Evolutionary conservation across 2,888 invertebrate species (phyloP).

Genomic region (Tenodera sinensis): DNA sequence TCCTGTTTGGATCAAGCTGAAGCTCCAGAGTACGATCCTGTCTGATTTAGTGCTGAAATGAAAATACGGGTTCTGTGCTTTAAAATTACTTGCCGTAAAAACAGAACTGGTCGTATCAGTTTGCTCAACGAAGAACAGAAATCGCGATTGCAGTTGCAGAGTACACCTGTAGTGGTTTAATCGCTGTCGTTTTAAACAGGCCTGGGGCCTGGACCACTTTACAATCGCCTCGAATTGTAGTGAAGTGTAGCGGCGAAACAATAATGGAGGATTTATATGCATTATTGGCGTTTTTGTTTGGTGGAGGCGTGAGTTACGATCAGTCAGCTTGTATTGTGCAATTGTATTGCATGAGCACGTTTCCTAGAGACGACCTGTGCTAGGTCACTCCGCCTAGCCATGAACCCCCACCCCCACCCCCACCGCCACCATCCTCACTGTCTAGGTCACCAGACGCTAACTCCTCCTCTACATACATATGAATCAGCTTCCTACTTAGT

Average conservation of each 20-base stretch:
- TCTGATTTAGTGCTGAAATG: too few relatives aligned
- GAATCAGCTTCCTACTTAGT: neutral
- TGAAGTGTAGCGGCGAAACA: neutral
- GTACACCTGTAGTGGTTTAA: neutral
- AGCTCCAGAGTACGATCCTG: too few relatives aligned
- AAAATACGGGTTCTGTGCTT: too few relatives aligned
- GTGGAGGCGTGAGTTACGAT: neutral
- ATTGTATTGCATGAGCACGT: neutral
- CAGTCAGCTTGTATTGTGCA: neutral
- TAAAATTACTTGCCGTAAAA: too few relatives aligned
- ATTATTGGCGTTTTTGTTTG: neutral
- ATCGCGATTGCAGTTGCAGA: neutral
- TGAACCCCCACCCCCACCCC: too few relatives aligned
- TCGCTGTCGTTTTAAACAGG: neutral
- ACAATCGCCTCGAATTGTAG: neutral
- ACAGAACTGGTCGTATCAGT: too few relatives aligned
- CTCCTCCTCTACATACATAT: neutral
- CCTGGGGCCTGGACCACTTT: neutral
- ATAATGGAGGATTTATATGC: neutral
- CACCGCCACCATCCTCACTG: neutral
- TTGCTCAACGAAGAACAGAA: too few relatives aligned
- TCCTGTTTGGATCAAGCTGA: too few relatives aligned
- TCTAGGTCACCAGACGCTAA: neutral
- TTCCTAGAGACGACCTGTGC: neutral
- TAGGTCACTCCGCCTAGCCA: neutral